Evolutionary conservation across 1,140 invertebrate species (phyloP), one percentile per base, ranked within the genome.

Genomic region (Ptiloglossa arizonensis): DNA sequence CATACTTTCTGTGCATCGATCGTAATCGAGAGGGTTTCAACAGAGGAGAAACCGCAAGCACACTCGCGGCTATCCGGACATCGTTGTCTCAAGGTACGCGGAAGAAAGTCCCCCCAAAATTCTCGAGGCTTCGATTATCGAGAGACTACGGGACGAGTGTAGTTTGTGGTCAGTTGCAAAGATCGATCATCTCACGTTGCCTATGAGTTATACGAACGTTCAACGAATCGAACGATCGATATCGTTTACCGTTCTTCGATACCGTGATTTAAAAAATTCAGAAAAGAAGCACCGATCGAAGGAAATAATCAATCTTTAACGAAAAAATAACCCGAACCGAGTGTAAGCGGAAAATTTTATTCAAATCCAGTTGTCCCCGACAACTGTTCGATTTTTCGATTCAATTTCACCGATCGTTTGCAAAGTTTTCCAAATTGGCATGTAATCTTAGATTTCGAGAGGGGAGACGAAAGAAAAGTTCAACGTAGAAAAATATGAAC

Each of bases 91-190:
- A 19, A 32, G 50, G 50, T 69, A 82, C 80, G 63, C 85, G 86
- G 86, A 88, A 88, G 86, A 82, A 81, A 80, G 82, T 83, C 76
- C n/a, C 19, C 85, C 82, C 69, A 87, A 88, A 88, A 86, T 75
- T 72, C 80, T 50, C 67, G 32, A 17, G 35, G 44, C n/a, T 70
- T 69, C 81, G 73, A 86, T 83, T 81, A 83, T 78, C 72, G 66
- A 63, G 32, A 63, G 41, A 67, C 75, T 78, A 84, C 85, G 83
- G n/a, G 82, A 79, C 71, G 82, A 81, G 87, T 75, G 74, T 86
- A 74, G 87, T 88, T 87, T 88, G 85, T 74, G 87, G 82, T 88
- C 85, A 67, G 59, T 62, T 54, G 50, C 79, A 57, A 59, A 60
- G 81, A 79, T 86, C 68, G 72, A 72, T 78, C 70, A 68, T 78